These are phyloP conservation scores for Pseudococcus jackbeardsleyi DNA, from an alignment of 2,888 invertebrate species.

Conservation along the genomic window DNA sequence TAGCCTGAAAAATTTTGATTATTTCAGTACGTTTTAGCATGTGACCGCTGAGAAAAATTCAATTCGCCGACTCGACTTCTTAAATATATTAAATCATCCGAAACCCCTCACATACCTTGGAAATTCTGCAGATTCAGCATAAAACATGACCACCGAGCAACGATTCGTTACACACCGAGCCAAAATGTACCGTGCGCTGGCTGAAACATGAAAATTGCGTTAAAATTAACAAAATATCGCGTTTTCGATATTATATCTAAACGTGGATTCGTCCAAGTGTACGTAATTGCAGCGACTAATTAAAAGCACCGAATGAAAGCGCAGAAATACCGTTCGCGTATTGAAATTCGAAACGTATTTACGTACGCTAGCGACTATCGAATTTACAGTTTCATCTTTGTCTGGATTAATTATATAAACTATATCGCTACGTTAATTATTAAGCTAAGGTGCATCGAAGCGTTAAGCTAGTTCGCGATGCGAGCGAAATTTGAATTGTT, in stretches of 20 bases:
- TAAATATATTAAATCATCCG: neutral
- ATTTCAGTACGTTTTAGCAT: too few species aligned
- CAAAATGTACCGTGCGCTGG: neutral
- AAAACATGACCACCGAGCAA: neutral
- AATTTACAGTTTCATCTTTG: slow-evolving; percentile 50
- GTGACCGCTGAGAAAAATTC: too few species aligned
- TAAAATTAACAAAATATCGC: slow-evolving; percentile 22
- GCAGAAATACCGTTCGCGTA: slow-evolving; percentile 17
- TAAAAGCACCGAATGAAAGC: slow-evolving; percentile 49
- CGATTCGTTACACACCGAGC: neutral
- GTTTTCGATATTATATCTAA: slow-evolving; percentile 40
- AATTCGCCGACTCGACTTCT: neutral
- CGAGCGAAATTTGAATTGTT: slow-evolving; percentile 24
- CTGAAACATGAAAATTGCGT: slow-evolving; percentile 21
- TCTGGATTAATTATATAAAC: slow-evolving; percentile 56
- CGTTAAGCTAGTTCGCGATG: slow-evolving; percentile 16
- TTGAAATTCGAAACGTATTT: slow-evolving; percentile 40
- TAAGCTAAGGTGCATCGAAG: neutral
- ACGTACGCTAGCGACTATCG: slow-evolving; percentile 46
- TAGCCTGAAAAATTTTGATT: too few species aligned
- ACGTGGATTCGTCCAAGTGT: slow-evolving; percentile 1
- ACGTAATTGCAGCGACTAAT: slow-evolving; percentile 41
- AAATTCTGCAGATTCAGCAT: neutral
- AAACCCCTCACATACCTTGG: neutral
- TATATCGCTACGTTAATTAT: slow-evolving; percentile 51